Base-by-base conservation (phyloP, 2,113 vertebrate genomes). In the Ptilonorhynchus violaceus region DNA sequence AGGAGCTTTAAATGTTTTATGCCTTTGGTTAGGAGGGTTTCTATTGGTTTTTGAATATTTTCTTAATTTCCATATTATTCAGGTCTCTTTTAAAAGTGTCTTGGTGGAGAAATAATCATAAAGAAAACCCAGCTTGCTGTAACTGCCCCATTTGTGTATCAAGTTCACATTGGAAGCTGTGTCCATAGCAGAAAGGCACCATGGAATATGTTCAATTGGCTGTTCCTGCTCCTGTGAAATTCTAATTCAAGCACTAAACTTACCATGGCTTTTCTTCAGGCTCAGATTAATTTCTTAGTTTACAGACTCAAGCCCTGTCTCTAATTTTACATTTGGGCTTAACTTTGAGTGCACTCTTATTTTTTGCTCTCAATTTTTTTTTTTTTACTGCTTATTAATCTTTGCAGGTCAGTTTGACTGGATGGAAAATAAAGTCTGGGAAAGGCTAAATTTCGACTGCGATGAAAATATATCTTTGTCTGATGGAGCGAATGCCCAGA, bases 161-260 rank as follows among this genome's bases (percentile, higher is more conserved):
- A 10, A 44, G 39, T 42, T 75, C 17, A 0, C 3, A 10, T 18
- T 75, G 74, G 78, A 42, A 39, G 7, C 24, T 33, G 66, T 42
- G 67, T 37, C 89, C 30, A 0, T 4, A 18, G 18, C 27, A 41
- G 22, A 53, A 63, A 85, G 49, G 44, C 53, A 33, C 37, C 19
- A 7, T 52, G 72, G 30, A 73, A 37, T n/a, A 4, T 0, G 2
- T 31, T 74, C 37, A 24, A 0, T 30, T 73, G n/a, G 21, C 31
- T 35, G 1, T 46, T 85, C 80, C n/a, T 89, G 9, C 50, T 77
- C 17, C 68, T 84, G 41, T 60, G 41, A 60, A 64, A 44, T 24
- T 39, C 5, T 21, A 56, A 31, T 44, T 60, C 39, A 73, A 60
- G 5, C 22, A 27, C 55, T 39, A 56, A 87, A 52, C 25, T 60